These are phyloP conservation scores for Heterocephalus glaber DNA, from an alignment of 2,113 vertebrate genomes.

Conservation along the genomic window DNA sequence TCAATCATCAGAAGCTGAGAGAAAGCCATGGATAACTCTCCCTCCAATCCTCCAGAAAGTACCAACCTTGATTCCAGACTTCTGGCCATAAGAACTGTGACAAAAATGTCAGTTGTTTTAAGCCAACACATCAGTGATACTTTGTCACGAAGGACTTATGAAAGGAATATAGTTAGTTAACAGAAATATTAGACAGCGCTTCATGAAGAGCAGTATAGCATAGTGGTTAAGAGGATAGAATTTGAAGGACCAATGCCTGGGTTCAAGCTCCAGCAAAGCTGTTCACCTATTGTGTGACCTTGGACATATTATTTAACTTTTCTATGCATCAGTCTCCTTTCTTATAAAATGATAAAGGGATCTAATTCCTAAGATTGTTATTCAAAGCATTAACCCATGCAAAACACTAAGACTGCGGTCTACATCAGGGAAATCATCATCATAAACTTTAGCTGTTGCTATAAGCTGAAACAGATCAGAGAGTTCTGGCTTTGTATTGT, in stretches of 20 bases:
- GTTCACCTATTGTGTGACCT: accelerated
- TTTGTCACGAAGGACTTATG: neutral
- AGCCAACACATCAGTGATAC: neutral
- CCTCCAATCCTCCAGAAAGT: neutral
- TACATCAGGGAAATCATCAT: neutral
- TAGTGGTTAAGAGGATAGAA: neutral
- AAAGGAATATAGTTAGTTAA: neutral
- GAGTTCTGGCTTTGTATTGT: neutral
- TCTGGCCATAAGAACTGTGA: neutral
- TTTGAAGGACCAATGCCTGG: neutral
- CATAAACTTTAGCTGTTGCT: neutral
- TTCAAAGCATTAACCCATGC: neutral
- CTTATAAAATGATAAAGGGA: neutral
- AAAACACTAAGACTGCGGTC: neutral
- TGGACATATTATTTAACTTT: neutral
- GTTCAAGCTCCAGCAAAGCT: neutral
- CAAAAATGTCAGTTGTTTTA: neutral
- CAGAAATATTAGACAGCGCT: neutral
- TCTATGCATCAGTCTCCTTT: neutral
- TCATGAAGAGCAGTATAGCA: neutral
- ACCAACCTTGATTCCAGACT: neutral
- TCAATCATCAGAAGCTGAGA: too few relatives aligned
- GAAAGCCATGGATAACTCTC: neutral
- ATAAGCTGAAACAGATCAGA: neutral
- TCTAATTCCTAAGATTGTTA: neutral